These are phyloP conservation scores for Leucoraja erinaceus DNA, from an alignment of 2,113 vertebrate species.

Conservation along the genomic window DNA sequence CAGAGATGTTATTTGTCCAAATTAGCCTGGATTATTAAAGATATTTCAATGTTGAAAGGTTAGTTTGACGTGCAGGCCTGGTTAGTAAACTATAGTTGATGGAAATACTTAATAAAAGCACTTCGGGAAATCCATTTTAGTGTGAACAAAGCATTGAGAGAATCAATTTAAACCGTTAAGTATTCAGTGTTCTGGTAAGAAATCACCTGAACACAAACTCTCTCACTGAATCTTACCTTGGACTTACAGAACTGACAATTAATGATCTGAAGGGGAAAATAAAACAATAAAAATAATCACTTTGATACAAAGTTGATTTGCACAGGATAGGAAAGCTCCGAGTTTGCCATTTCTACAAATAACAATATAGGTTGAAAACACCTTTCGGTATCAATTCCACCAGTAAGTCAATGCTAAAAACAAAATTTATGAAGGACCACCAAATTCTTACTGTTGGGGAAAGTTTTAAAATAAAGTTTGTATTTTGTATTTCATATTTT, in stretches of 20 bases:
- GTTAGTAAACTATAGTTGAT: conserved; percentile 54
- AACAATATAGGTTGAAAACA: conserved; percentile 41
- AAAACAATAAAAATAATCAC: conserved; percentile 70
- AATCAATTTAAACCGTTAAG: conserved; percentile 60
- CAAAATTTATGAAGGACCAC: background rate
- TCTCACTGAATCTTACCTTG: conserved; percentile 87
- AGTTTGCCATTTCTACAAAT: conserved; percentile 57
- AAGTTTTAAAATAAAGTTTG: background rate
- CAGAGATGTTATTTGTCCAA: conserved; percentile 58
- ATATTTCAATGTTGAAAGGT: conserved; percentile 62
- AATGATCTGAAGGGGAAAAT: conserved; percentile 94
- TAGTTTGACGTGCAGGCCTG: conserved; percentile 74
- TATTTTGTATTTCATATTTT: background rate
- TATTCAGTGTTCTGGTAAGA: conserved; percentile 60
- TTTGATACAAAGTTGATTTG: conserved; percentile 66
- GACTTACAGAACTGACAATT: conserved; percentile 96
- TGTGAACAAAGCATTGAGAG: conserved; percentile 61
- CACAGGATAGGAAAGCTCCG: conserved; percentile 68
- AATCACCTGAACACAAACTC: conserved; percentile 58
- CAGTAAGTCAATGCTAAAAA: conserved; percentile 43
- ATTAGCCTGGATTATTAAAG: conserved; percentile 56
- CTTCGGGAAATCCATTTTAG: conserved; percentile 61
- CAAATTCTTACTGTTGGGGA: background rate
- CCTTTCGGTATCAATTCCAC: conserved; percentile 41
- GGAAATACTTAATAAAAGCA: conserved; percentile 48